Evolutionary conservation across 1,140 invertebrate species (phyloP).

Genomic region (Penaeus chinensis): DNA sequence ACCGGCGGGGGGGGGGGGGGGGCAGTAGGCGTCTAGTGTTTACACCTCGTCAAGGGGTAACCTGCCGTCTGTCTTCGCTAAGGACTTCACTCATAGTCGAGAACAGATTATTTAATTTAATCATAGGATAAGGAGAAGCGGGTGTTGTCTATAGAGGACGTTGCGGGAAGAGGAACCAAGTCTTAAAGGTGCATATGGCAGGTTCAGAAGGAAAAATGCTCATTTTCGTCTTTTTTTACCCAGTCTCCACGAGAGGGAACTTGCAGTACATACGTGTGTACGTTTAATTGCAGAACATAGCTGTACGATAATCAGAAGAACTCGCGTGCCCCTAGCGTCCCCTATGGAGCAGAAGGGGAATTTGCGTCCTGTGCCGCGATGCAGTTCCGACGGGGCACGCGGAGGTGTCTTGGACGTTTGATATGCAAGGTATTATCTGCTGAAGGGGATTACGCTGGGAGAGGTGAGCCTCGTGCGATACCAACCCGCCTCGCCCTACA

Average conservation of each 20-base stretch:
- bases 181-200: not conserved
- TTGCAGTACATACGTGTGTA: no score
- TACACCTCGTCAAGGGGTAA: no score
- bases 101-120: slow-evolving; percentile 47
- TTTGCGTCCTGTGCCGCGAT: no score
- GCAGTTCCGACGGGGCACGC: no score
- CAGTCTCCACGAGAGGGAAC: no score
- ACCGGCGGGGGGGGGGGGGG: not conserved
- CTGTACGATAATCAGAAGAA: no score
- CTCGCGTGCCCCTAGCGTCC: no score
- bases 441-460: slow-evolving; percentile 10
- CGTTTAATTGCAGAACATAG: no score
- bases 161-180: not conserved
- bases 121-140: slow-evolving; percentile 33
- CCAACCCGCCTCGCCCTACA: not conserved
- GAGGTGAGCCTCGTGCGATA: not conserved
- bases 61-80: slow-evolving; percentile 19
- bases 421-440: slow-evolving; percentile 19
- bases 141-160: slow-evolving; percentile 4
- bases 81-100: slow-evolving; percentile 24
- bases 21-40: no score
- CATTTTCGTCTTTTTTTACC: no score
- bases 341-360: no score
- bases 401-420: not conserved
- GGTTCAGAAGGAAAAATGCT: not conserved